Conservation (phyloP, 2,888 invertebrate genomes). For the Tetranychus piercei region DNA sequence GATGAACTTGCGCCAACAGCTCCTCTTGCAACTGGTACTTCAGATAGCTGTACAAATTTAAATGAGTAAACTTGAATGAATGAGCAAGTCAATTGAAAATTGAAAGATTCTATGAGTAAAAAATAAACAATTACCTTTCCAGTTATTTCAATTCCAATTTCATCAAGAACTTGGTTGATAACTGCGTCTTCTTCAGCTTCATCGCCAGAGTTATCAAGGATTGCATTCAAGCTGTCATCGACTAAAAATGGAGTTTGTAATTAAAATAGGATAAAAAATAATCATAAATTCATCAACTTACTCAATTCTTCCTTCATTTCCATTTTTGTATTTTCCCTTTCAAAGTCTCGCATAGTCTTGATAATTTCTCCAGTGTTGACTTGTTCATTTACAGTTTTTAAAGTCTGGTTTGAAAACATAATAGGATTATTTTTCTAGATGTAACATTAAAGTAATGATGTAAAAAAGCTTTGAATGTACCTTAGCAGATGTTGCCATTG, state of each 20-base stretch:
- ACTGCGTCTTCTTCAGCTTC: conserved; percentile 72
- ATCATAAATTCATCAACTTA: conserved; percentile 32
- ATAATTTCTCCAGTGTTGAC: conserved; percentile 69
- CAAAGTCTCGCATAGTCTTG: conserved; percentile 62
- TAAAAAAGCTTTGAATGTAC: not conserved
- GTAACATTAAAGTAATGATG: too few relatives aligned
- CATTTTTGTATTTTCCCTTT: conserved; percentile 65
- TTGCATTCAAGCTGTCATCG: conserved; percentile 73
- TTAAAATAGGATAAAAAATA: not conserved
- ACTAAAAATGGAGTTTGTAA: conserved; percentile 39
- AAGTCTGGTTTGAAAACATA: conserved; percentile 38
- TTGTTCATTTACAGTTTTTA: conserved; percentile 67
- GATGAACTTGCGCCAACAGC: not conserved
- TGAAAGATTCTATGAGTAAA: too few relatives aligned
- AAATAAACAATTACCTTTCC: conserved; percentile 16
- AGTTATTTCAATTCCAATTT: conserved; percentile 65
- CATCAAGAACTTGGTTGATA: conserved; percentile 77
- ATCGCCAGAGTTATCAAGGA: conserved; percentile 69
- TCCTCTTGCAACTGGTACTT: conserved; percentile 9
- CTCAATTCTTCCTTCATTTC: conserved; percentile 91
- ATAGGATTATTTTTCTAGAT: conserved; percentile 23
- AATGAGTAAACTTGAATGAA: not conserved
- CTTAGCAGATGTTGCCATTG: conserved; percentile 30
- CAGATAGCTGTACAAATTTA: not conserved
- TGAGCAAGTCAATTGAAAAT: not conserved